These are phyloP conservation scores for Masticophis lateralis DNA, from an alignment of 2,797 vertebrate genomes.

Conservation along the genomic window DNA sequence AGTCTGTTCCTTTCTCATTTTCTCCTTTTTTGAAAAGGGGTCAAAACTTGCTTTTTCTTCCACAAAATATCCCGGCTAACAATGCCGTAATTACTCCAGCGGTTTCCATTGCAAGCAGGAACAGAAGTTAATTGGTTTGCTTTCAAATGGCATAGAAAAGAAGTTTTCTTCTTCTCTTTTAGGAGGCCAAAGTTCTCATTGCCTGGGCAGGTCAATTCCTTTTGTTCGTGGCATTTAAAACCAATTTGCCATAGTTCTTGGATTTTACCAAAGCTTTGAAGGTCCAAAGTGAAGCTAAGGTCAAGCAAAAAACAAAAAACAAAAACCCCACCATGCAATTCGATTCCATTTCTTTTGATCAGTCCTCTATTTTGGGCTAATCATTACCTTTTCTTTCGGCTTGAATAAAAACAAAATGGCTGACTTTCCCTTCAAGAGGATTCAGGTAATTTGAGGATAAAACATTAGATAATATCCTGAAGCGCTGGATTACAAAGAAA, in stretches of 20 bases:
- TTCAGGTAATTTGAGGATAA: background rate
- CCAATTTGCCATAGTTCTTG: background rate
- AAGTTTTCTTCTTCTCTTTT: background rate
- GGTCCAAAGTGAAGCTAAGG: background rate
- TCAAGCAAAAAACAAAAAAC: background rate
- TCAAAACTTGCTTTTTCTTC: background rate
- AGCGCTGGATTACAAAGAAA: background rate
- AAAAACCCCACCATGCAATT: background rate
- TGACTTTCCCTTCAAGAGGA: background rate
- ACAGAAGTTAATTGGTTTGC: background rate
- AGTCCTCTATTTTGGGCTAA: background rate
- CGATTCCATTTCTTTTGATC: background rate
- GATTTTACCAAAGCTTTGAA: background rate
- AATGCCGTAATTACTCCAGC: background rate
- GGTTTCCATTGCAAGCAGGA: background rate
- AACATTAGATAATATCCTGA: background rate
- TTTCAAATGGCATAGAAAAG: background rate
- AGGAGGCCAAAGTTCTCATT: background rate
- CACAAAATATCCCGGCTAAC: background rate
- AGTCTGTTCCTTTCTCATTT: background rate
- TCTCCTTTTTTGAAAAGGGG: slow-evolving; percentile 1
- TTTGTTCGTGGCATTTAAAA: slow-evolving; percentile 21
- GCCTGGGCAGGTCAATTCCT: background rate
- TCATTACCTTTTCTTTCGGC: background rate
- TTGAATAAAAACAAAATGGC: background rate